Evolutionary conservation across 2,888 invertebrate species (phyloP).

Genomic region (Ormyrus nitidulus): DNA sequence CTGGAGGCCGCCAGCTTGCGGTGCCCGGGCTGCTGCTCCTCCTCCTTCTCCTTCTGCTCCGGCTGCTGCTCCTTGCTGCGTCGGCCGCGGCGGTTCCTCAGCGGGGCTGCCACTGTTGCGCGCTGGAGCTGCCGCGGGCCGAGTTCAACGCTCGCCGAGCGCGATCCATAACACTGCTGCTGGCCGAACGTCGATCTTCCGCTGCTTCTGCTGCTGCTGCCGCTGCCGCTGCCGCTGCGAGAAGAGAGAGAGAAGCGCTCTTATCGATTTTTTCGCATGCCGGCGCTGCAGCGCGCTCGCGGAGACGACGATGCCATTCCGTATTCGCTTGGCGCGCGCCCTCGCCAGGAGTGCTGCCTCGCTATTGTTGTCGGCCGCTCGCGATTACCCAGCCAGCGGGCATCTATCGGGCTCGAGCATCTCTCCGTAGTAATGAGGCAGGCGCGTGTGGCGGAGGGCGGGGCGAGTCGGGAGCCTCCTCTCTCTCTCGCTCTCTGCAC

Average conservation of each 20-base stretch:
- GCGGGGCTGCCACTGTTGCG: no score
- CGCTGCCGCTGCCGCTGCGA: neutral
- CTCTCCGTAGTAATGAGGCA: neutral
- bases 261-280: conserved; percentile 6
- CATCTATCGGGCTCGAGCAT: neutral
- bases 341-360: neutral
- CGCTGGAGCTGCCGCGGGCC: no score
- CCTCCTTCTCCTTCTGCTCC: conserved; percentile 18
- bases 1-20: neutral
- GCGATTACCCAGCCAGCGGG: no score
- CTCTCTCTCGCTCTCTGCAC: neutral
- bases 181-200: no score
- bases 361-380: neutral
- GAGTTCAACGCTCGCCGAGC: no score
- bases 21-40: neutral
- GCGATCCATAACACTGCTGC: no score
- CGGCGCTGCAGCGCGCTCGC: neutral
- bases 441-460: conserved; percentile 12
- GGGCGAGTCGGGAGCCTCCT: conserved; percentile 25
- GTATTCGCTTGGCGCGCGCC: neutral
- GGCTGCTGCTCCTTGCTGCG: neutral
- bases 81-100: neutral
- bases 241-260: neutral
- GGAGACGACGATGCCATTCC: no score
- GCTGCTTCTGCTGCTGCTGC: no score